Percentiles rank a stretch among this genome's conserved stretches.
phyloP scores from a whole-genome alignment of 2,113 vertebrate species.

The Melanostigma gelatinosum region DNA sequence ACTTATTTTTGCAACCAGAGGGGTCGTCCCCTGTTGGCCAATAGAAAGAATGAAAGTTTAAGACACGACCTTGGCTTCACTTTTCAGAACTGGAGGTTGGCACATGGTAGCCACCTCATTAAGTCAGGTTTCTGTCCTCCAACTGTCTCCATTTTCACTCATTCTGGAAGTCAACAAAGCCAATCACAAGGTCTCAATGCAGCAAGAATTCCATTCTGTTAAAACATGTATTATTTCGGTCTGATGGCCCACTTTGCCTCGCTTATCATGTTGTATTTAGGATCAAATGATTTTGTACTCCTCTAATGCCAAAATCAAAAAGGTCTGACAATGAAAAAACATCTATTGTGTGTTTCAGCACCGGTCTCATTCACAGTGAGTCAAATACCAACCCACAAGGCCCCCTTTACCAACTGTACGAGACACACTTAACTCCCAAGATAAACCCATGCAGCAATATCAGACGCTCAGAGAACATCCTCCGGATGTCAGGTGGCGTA shows the following conservation, averaged over 20 bases:
- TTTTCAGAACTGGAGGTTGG: no score
- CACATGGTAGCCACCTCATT: neutral
- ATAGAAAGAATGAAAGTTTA: no score
- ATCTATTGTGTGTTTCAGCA: neutral
- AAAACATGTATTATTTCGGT: neutral
- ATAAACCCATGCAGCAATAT: no score
- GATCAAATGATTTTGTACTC: neutral
- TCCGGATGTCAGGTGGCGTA: no score
- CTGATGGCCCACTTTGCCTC: neutral
- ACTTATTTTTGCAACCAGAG: no score
- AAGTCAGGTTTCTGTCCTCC: constrained; percentile 10
- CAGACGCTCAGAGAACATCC: no score
- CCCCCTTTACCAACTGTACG: neutral
- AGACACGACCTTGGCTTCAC: no score
- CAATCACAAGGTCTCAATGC: constrained; percentile 8
- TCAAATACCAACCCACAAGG: neutral
- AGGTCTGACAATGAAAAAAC: neutral
- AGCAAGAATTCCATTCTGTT: no score
- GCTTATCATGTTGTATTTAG: neutral
- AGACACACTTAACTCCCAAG: neutral
- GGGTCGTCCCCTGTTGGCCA: no score
- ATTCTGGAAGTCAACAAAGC: constrained; percentile 18
- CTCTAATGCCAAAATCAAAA: neutral
- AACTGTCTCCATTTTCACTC: constrained; percentile 14
- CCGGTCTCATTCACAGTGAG: neutral